Evolutionary conservation across 2,113 vertebrate genomes (phyloP).

Genomic region (Triplophysa siluroides): DNA sequence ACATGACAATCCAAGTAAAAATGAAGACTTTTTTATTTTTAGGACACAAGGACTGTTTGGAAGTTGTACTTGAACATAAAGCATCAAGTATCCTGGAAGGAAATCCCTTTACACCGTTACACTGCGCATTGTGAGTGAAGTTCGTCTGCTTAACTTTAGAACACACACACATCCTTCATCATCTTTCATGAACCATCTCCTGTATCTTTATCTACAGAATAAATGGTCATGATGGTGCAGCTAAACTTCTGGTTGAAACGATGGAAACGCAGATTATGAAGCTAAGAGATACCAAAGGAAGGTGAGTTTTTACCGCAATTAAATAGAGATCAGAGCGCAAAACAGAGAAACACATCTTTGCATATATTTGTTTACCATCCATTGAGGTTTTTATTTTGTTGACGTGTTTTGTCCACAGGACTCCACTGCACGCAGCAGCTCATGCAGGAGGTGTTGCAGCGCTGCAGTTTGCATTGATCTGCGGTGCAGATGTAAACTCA

Average conservation of each 20-base stretch:
- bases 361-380: too few relatives aligned
- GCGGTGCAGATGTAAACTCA: conserved; percentile 83
- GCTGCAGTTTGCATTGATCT: conserved; percentile 88
- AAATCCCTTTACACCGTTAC: conserved; percentile 92
- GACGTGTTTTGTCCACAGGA: conserved; percentile 69
- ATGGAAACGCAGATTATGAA: conserved; percentile 87
- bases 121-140: conserved; percentile 95
- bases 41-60: conserved; percentile 96
- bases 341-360: background rate
- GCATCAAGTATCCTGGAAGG: conserved; percentile 88
- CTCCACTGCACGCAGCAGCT: conserved; percentile 92
- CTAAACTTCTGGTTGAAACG: conserved; percentile 86
- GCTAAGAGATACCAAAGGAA: conserved; percentile 91
- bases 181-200: background rate
- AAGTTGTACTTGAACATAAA: conserved; percentile 96
- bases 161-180: background rate
- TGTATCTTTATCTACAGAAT: conserved; percentile 72
- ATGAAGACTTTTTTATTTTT: conserved; percentile 11
- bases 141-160: background rate
- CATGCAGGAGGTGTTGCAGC: conserved; percentile 87
- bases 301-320: conserved; percentile 66
- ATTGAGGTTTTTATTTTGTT: background rate
- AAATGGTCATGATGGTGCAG: conserved; percentile 89
- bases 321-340: too few relatives aligned
- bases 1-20: too few relatives aligned